Base-by-base conservation (phyloP, 1,140 invertebrate genomes). In the Harlomillsia oculata region DNA sequence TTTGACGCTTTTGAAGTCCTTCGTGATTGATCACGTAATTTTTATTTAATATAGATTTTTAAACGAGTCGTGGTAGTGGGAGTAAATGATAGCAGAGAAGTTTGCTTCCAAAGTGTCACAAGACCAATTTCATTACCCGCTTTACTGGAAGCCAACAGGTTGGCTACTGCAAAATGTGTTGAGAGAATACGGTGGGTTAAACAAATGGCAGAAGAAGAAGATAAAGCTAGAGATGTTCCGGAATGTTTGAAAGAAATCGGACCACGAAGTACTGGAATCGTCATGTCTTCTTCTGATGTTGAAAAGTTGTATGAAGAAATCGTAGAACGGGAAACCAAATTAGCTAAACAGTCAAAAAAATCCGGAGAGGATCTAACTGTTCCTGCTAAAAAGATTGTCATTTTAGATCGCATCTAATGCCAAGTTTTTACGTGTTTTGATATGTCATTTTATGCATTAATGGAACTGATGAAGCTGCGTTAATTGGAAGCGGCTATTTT, bases 41-140 rank as follows among this genome's bases (percentile, higher is more conserved):
- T 43, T 34, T 32, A 14, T 36, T 53, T 21, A n/a, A n/a, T 48
- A 16, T 30, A 64, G 62, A 50, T 65, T 40, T 65, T 65, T 32
- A 52, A 53, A 1, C 59, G 63, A 16, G 62, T 62, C 30, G 25
- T 65, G 5, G 25, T 57, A 5, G 32, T 62, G 40, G 63, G 63
- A n/a, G 40, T 65, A 5, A 65, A 57, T 36, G 63, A 65, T 21
- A 59, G 59, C 39, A 61, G 59, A 34, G 63, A 65, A 41, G 4
- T 65, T 4, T 65, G 63, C 34, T 59, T 56, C 34, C 50, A 62
- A 13, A 62, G 59, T 40, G n/a, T 62, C 20, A 65, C 59, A 9
- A 59, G 51, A 36, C 56, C 56, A 16, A 48, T 65, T 20, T 52
- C 56, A 5, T 20, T 53, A 2, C 36, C 45, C 13, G 14, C 56